phyloP scores from a whole-genome alignment of 2,113 vertebrate genomes.

The Amphiprion percula region DNA sequence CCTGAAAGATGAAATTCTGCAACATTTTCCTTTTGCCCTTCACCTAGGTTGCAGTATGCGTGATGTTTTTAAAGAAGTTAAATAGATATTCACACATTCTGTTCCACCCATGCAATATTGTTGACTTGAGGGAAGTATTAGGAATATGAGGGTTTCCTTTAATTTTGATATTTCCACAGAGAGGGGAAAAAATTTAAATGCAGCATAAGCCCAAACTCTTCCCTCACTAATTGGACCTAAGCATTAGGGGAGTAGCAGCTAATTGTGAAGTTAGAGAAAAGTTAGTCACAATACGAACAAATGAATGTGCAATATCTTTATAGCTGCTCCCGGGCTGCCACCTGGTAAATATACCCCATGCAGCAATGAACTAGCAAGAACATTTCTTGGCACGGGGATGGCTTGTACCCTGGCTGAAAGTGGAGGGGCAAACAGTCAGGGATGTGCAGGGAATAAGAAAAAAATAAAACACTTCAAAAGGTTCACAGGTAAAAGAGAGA shows the following conservation, averaged over 20 bases:
- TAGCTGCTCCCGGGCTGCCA: slow-evolving; percentile 31
- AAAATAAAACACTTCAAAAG: neutral
- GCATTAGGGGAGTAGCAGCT: slow-evolving; percentile 9
- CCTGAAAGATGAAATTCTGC: neutral
- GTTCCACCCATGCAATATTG: neutral
- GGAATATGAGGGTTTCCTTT: slow-evolving; percentile 16
- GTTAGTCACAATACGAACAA: slow-evolving; percentile 41
- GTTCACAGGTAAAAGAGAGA: slow-evolving; percentile 21
- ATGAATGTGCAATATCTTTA: slow-evolving; percentile 41
- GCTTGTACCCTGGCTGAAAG: slow-evolving; percentile 29
- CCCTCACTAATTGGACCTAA: slow-evolving; percentile 49
- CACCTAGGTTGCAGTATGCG: too few species aligned
- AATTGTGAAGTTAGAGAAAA: slow-evolving; percentile 31
- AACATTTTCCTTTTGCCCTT: neutral
- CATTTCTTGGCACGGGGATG: slow-evolving; percentile 17
- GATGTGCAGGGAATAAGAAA: slow-evolving; percentile 8
- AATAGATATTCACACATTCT: neutral
- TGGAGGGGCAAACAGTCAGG: slow-evolving; percentile 28
- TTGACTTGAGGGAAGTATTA: slow-evolving; percentile 10
- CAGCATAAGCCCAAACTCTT: slow-evolving; percentile 26
- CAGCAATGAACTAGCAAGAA: slow-evolving; percentile 37
- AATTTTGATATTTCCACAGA: slow-evolving; percentile 34
- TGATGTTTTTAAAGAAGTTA: too few species aligned
- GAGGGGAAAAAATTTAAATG: slow-evolving; percentile 16
- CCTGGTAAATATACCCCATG: slow-evolving; percentile 57